These are phyloP conservation scores for Chloroclysta siterata DNA, from an alignment of 2,888 invertebrate genomes.

Conservation along the genomic window DNA sequence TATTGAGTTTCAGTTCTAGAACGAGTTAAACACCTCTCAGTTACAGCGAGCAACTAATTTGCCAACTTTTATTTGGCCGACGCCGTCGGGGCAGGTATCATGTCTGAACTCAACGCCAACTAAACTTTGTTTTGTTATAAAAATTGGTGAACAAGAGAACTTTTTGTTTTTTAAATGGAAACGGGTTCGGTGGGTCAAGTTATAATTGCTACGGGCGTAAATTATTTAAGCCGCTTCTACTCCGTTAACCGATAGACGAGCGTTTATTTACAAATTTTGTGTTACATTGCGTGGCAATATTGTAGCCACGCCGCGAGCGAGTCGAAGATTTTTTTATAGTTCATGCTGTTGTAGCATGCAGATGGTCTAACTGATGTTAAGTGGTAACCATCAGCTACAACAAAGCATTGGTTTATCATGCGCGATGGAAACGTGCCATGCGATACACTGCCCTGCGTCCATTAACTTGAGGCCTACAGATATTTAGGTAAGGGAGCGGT, in stretches of 20 bases:
- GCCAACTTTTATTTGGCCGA: slow-evolving; percentile 42
- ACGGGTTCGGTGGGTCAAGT: slow-evolving; percentile 24
- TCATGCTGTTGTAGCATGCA: too few relatives aligned
- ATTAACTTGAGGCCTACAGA: too few relatives aligned
- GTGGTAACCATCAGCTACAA: too few relatives aligned
- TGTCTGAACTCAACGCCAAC: slow-evolving; percentile 32
- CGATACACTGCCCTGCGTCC: too few relatives aligned
- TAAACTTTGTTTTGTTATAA: slow-evolving; percentile 39
- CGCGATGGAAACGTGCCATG: too few relatives aligned
- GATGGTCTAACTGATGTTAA: too few relatives aligned
- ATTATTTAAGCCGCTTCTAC: neutral
- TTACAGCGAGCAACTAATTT: slow-evolving; percentile 42
- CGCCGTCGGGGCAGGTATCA: slow-evolving; percentile 37
- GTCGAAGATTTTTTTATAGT: too few relatives aligned
- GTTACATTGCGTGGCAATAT: too few relatives aligned
- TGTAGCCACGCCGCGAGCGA: too few relatives aligned
- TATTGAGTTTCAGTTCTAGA: slow-evolving; percentile 14
- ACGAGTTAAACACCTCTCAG: neutral
- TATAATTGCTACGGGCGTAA: slow-evolving; percentile 17
- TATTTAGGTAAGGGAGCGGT: too few relatives aligned
- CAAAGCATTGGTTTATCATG: too few relatives aligned
- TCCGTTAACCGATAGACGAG: neutral
- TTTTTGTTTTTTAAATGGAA: slow-evolving; percentile 37
- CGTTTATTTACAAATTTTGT: neutral
- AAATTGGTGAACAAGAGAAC: slow-evolving; percentile 38